These are phyloP conservation scores for Ceyx melanurus DNA, from an alignment of 2,113 vertebrate genomes.

Conservation along the genomic window DNA sequence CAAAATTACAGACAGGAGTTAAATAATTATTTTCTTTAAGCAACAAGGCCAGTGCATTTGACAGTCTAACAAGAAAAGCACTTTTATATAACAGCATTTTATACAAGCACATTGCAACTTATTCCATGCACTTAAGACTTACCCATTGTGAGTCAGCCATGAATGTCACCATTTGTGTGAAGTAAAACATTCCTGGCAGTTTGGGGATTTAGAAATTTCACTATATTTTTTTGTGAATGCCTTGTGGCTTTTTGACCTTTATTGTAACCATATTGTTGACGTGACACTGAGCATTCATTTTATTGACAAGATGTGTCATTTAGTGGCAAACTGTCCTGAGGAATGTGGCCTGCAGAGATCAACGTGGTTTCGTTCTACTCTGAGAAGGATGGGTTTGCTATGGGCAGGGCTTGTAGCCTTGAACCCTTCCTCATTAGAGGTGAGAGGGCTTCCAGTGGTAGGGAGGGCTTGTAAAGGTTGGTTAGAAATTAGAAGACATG, in stretches of 20 bases:
- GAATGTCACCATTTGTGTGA: not conserved
- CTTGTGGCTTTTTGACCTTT: not conserved
- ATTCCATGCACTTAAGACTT: not conserved
- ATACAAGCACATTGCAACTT: not conserved
- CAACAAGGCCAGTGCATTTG: not conserved
- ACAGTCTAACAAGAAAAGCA: not conserved
- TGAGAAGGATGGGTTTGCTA: not conserved
- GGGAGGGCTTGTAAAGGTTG: not conserved
- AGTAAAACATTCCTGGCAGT: not conserved
- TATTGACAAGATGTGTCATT: not conserved
- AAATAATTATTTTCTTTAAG: not conserved
- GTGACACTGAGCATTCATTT: not conserved
- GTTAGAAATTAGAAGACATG: not conserved
- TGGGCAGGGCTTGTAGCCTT: not conserved
- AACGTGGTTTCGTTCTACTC: not conserved
- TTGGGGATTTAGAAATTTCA: not conserved
- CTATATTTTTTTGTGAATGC: not conserved
- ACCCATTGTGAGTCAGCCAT: not conserved
- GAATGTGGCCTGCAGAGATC: not conserved
- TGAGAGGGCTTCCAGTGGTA: not conserved
- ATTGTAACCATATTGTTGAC: not conserved
- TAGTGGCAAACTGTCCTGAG: not conserved
- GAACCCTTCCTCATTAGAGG: not conserved
- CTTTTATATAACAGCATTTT: not conserved
- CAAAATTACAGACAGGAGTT: not conserved